These are phyloP conservation scores for Lepidonotus clava DNA, from an alignment of 2,888 invertebrate species.

Conservation along the genomic window DNA sequence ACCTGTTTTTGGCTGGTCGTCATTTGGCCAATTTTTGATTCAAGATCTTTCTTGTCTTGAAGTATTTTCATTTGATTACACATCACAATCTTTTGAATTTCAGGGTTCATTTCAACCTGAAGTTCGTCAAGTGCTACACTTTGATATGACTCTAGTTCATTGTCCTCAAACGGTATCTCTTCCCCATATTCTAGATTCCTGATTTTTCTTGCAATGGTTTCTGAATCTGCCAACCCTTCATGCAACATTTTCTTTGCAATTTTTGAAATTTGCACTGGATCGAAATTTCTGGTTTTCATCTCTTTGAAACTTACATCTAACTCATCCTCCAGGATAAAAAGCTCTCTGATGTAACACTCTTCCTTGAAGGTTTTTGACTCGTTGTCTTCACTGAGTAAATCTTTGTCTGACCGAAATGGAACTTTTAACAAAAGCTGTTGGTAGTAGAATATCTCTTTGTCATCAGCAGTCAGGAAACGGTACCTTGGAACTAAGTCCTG, in stretches of 20 bases:
- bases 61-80: neutral
- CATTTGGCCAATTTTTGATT: neutral
- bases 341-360: slow-evolving; percentile 29
- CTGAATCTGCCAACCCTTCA: neutral
- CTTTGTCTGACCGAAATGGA: slow-evolving; percentile 1
- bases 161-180: slow-evolving; percentile 35
- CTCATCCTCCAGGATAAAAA: neutral
- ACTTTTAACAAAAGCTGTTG: neutral
- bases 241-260: slow-evolving; percentile 34
- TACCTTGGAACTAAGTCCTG: neutral
- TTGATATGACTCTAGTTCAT: neutral
- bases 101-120: neutral
- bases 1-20: neutral
- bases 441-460: slow-evolving; percentile 13
- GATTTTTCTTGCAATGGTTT: slow-evolving; percentile 6
- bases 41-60: neutral
- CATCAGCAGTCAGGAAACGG: neutral
- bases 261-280: slow-evolving; percentile 6
- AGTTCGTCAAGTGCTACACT: neutral
- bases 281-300: slow-evolving; percentile 40
- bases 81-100: neutral
- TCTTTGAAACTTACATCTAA: slow-evolving; percentile 24
- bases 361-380: neutral
- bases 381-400: neutral
- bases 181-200: slow-evolving; percentile 8